Evolutionary conservation across 2,113 vertebrate species (phyloP).

Genomic region (Galeopterus variegatus): DNA sequence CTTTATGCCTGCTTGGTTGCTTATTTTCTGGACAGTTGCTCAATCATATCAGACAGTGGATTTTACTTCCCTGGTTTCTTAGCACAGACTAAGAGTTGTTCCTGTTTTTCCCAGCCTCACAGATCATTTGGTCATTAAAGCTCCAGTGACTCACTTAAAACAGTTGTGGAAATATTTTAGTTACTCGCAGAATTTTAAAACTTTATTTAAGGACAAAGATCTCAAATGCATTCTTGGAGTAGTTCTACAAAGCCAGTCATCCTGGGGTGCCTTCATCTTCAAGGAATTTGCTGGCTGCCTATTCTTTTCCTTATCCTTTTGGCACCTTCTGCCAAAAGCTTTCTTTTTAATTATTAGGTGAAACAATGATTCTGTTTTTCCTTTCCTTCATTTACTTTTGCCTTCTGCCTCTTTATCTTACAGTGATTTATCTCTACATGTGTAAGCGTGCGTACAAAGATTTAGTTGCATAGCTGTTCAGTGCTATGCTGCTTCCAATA

Average conservation of each 20-base stretch:
- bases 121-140: not conserved
- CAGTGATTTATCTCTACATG: not conserved
- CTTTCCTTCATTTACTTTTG: conserved; percentile 26
- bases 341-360: not conserved
- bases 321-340: conserved; percentile 18
- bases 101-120: conserved; percentile 35
- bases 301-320: not conserved
- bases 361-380: conserved; percentile 2
- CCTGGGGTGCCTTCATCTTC: not conserved
- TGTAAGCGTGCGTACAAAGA: not conserved
- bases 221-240: not conserved
- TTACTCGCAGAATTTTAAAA: conserved; percentile 25
- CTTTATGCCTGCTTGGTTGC: not conserved
- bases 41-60: conserved; percentile 14
- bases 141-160: not conserved
- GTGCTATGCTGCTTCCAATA: not conserved
- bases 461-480: not conserved
- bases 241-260: not conserved
- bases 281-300: not conserved
- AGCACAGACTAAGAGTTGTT: not conserved
- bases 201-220: not conserved
- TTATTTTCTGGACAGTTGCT: conserved; percentile 64
- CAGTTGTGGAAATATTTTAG: not conserved
- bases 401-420: conserved; percentile 52
- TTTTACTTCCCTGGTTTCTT: conserved; percentile 34